These are phyloP conservation scores for Arnoldichthys spilopterus DNA, from an alignment of 2,797 vertebrate species.

Conservation along the genomic window DNA sequence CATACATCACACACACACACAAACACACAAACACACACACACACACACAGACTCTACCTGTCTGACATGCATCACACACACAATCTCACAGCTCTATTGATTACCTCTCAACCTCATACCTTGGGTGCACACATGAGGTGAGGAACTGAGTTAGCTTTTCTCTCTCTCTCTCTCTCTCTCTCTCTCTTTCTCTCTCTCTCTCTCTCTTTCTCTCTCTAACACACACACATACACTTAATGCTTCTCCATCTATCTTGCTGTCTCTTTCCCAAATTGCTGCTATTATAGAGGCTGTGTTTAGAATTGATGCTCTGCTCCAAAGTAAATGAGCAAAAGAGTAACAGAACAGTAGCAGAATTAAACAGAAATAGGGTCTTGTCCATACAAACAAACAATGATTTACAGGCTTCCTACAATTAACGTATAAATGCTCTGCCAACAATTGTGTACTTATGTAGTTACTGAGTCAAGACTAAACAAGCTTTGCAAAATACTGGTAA, in stretches of 20 bases:
- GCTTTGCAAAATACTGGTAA: no score
- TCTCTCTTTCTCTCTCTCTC: conserved; percentile 41
- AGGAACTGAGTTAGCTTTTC: conserved; percentile 39
- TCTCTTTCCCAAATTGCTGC: conserved; percentile 4
- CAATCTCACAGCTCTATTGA: conserved; percentile 53
- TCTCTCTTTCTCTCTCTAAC: conserved; percentile 41
- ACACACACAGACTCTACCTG: conserved; percentile 1
- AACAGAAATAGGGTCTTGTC: neutral
- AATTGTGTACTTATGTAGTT: no score
- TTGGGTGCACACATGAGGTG: conserved; percentile 14
- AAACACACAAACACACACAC: conserved; percentile 8
- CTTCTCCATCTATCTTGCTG: conserved; percentile 25
- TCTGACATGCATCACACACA: conserved; percentile 38
- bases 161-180: conserved; percentile 37
- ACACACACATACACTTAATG: no score
- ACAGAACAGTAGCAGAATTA: neutral
- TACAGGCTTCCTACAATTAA: no score
- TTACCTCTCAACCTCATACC: conserved; percentile 46
- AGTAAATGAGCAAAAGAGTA: neutral
- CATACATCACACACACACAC: conserved; percentile 39
- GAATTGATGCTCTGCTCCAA: conserved; percentile 9
- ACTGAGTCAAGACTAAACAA: no score
- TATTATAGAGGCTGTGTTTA: conserved; percentile 2
- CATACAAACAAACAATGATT: neutral
- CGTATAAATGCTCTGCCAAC: no score